phyloP scores from a whole-genome alignment of 1,140 invertebrate species.

The Drosophila melanogaster region Release_6_plus_ISO1_MT NC_004354.4:10559001-10559500 shows the following conservation, averaged over 20 bases:
- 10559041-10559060: too few relatives aligned
- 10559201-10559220: neutral
- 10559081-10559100: too few relatives aligned
- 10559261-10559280: slow-evolving; percentile 48
- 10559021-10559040: neutral
- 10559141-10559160: too few relatives aligned
- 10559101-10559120: too few relatives aligned
- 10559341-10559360: slow-evolving; percentile 47
- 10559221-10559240: neutral
- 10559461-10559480: slow-evolving; percentile 74
- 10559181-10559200: too few relatives aligned
- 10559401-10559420: slow-evolving; percentile 71
- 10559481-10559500: slow-evolving; percentile 47
- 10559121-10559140: too few relatives aligned
- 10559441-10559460: slow-evolving; percentile 64
- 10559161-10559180: too few relatives aligned
- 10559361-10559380: slow-evolving; percentile 37
- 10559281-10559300: slow-evolving; percentile 45
- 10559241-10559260: neutral
- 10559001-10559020: neutral
- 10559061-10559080: too few relatives aligned
- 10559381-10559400: slow-evolving; percentile 79
- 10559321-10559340: slow-evolving; percentile 62
- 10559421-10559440: slow-evolving; percentile 30
- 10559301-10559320: neutral